Evolutionary conservation across 2,113 vertebrate genomes (phyloP), one percentile per base, ranked within the genome.

Genomic region (Acanthisitta chloris): DNA sequence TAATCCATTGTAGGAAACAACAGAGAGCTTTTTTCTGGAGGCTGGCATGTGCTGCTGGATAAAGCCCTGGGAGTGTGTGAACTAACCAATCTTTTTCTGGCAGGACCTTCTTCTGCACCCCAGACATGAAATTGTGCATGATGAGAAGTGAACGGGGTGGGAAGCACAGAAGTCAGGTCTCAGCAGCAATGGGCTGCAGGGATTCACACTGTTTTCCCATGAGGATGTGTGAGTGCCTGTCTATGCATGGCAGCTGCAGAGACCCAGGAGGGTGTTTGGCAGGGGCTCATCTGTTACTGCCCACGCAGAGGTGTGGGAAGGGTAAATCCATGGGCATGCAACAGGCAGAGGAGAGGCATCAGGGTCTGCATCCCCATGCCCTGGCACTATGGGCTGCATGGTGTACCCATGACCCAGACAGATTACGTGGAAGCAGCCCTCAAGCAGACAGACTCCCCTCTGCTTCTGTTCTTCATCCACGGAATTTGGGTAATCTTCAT

Each of bases 361-460:
- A 9, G 54, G 9, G 8, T 24, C 26, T 31, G 28, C 33, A 40
- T 48, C 82, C 59, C 46, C 0, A 0, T 34, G 38, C 38, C 40
- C 24, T 26, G 48, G 31, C 1, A 5, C 54, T 61, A 49, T 3
- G 4, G 40, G 54, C 14, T 59, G 21, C 2, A 0, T 21, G 36
- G 31, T 2, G 0, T 14, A 8, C 16, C 54, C 2, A 0, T 14
- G 25, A 38, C 59, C 70, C 38, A 24, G 38, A 17, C 2, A 1
- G 42, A 18, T 12, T 42, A 42, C 0, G 0, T 10, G 0, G 79
- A 40, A 87, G 19, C 62, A 88, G 16, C 26, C 15, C 12, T 42
- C 8, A 2, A 5, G 42, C 45, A 80, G 24, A 25, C 28, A 55
- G 49, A 61, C 6, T 9, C 0, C 1, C 17, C 13, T 86, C n/a